phyloP scores from a whole-genome alignment of 2,888 invertebrate species.

The Carcina quercana region DNA sequence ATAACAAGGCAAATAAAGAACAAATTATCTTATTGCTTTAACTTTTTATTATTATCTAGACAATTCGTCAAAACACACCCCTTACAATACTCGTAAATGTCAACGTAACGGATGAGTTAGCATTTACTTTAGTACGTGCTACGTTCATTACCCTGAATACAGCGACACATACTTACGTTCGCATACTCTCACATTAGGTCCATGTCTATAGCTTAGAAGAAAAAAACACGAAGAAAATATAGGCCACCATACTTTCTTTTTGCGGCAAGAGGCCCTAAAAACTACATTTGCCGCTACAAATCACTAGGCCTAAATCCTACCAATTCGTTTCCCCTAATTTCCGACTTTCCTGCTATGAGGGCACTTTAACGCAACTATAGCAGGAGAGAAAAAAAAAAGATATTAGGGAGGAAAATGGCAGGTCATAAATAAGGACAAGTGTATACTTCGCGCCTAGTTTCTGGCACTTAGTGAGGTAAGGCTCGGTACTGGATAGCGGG shows the following conservation, averaged over 20 bases:
- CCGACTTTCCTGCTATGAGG: constrained; percentile 22
- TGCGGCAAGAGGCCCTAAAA: neutral
- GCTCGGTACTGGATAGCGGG: constrained; percentile 20
- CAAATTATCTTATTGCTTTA: no score
- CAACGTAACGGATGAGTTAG: no score
- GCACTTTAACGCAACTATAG: constrained; percentile 26
- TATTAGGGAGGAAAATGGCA: constrained; percentile 46
- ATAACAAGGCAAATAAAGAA: no score
- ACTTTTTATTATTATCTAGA: no score
- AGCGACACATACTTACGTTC: no score
- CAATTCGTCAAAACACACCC: no score
- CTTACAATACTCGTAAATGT: no score
- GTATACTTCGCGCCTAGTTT: constrained; percentile 33
- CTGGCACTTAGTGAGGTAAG: constrained; percentile 24
- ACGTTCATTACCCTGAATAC: no score
- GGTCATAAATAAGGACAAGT: constrained; percentile 52
- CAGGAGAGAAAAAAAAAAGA: constrained; percentile 35
- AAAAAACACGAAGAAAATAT: no score
- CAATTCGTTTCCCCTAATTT: constrained; percentile 38
- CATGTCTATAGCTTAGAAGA: no score
- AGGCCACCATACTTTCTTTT: neutral
- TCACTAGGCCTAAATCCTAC: constrained; percentile 26
- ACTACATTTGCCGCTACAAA: constrained; percentile 8
- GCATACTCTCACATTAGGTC: no score
- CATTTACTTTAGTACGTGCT: no score